A percentile compares a stretch with the other conserved stretches of the same genome.
phyloP scores from a whole-genome alignment of 2,797 vertebrate species.

The Poecilia picta region DNA sequence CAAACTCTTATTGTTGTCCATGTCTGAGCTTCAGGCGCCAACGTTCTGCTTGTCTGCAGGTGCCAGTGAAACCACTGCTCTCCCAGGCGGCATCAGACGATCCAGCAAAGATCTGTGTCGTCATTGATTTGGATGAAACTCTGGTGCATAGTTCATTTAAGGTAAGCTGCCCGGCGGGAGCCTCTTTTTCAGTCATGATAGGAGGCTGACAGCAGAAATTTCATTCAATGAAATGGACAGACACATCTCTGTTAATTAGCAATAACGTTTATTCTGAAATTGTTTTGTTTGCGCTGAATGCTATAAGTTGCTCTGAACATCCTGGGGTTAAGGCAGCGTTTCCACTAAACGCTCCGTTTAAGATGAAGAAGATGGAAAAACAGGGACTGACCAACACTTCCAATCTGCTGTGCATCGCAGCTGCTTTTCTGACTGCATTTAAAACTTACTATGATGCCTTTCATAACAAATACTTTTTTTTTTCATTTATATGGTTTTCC shows the following conservation, averaged over 20 bases:
- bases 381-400: not conserved
- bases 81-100: conserved; percentile 88
- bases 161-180: conserved; percentile 76
- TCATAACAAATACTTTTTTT: not conserved
- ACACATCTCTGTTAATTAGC: not conserved
- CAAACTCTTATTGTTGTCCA: not conserved
- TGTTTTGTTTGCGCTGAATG: not conserved
- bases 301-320: not conserved
- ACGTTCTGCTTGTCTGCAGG: conserved; percentile 68
- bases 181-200: not conserved
- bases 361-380: not conserved
- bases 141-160: conserved; percentile 98
- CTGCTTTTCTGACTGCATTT: not conserved
- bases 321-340: no score
- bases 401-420: no score
- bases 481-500: not conserved
- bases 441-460: not conserved
- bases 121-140: conserved; percentile 98
- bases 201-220: no score
- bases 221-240: not conserved
- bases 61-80: conserved; percentile 86
- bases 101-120: conserved; percentile 93
- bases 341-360: not conserved
- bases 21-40: conserved; percentile 1
- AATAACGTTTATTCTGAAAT: not conserved